Conservation (phyloP, 2,797 vertebrate species). For the Rhynchonycteris naso region DNA sequence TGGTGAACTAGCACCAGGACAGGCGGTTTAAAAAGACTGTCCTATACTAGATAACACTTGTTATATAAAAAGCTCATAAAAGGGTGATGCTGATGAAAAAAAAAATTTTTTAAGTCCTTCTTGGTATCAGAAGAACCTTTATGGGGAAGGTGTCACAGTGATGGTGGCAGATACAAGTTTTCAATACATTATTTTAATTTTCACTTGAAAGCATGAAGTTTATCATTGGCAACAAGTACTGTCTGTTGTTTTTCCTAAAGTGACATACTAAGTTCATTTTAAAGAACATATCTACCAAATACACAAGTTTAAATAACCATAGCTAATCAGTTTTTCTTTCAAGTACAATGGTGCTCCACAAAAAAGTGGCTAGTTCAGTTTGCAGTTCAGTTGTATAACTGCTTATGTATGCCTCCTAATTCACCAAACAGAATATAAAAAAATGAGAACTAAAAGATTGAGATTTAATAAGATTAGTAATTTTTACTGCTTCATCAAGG, state of each 20-base stretch:
- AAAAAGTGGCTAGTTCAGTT: not conserved
- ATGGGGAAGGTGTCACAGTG: not conserved
- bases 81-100: not conserved
- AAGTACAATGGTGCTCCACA: not conserved
- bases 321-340: not conserved
- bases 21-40: no score
- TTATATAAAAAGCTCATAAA: not conserved
- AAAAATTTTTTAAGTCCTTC: not conserved
- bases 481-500: not conserved
- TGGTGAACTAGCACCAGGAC: no score
- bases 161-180: not conserved
- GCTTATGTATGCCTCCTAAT: not conserved
- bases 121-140: not conserved
- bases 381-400: not conserved
- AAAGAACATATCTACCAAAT: not conserved
- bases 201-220: not conserved
- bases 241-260: not conserved
- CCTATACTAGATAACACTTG: not conserved
- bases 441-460: not conserved
- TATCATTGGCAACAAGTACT: not conserved
- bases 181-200: constrained; percentile 30
- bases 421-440: not conserved
- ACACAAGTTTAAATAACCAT: not conserved
- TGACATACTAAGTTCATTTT: not conserved
- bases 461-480: not conserved